Conservation (phyloP, 2,888 invertebrate genomes). For the Esperia sulphurella region DNA sequence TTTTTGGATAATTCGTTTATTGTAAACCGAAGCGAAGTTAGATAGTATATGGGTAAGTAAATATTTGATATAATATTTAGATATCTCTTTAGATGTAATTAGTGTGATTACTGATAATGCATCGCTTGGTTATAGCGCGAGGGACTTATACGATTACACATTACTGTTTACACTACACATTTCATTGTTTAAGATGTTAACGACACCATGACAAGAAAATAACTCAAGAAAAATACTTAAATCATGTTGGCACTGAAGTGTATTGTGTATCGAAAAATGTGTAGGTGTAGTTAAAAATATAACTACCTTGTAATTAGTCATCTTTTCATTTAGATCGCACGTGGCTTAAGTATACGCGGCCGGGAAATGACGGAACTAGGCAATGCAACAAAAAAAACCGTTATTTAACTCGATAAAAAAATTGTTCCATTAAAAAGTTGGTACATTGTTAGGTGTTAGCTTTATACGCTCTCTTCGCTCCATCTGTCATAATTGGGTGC, state of each 20-base stretch:
- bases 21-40: too few relatives aligned
- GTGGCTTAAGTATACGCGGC: background rate
- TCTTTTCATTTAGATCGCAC: background rate
- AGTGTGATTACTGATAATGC: background rate
- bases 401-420: too few relatives aligned
- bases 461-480: too few relatives aligned
- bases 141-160: background rate
- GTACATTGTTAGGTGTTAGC: too few relatives aligned
- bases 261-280: constrained; percentile 10
- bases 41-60: too few relatives aligned
- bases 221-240: constrained; percentile 10
- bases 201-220: background rate
- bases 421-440: too few relatives aligned
- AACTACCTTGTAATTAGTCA: background rate
- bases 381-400: too few relatives aligned
- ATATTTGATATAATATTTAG: too few relatives aligned
- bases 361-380: too few relatives aligned
- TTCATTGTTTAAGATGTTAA: background rate
- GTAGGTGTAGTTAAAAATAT: constrained; percentile 16
- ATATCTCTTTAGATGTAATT: background rate
- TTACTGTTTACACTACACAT: background rate
- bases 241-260: constrained; percentile 19
- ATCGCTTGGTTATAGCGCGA: background rate
- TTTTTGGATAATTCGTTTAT: too few relatives aligned
- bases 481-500: too few relatives aligned